Base-by-base conservation (phyloP, 2,797 vertebrate species). In the Manis pentadactyla region DNA sequence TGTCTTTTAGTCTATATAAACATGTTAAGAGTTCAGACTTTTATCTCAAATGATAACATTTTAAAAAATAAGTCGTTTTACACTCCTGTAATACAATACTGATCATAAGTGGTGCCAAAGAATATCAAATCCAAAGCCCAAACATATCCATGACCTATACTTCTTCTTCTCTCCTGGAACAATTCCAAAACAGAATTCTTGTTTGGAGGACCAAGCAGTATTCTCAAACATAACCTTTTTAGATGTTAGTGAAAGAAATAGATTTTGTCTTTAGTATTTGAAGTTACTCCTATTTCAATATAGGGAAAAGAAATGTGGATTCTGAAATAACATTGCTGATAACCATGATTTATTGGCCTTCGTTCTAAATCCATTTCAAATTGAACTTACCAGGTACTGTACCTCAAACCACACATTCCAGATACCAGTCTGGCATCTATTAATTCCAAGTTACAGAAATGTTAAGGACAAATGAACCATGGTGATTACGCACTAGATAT, bases 111-210 rank as follows among this genome's bases (percentile, higher is more conserved):
- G 15, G 64, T 85, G 79, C 49, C 61, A 85, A 96, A 71, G 0
- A 73, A 89, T 69, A 93, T 93, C 13, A 97, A 94, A 90, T 78
- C 31, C 2, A 61, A 85, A 81, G 17, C 6, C 14, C 15, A 77
- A 83, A 42, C 34, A 34, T 27, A 64, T n/a, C 10, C 4, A 49
- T 61, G 34, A 74, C 4, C 18, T 85, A n/a, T 55, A 93, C 74
- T 88, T 87, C 39, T 85, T 89, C 57, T 93, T 89, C 15, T 75
- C 34, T 75, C 8, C 10, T 61, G 8, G 2, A 68, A 27, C 15
- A 87, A 66, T 87, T 89, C 29, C 15, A 90, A 95, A 81, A 94
- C 3, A 83, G 12, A 87, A 90, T 75, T 95, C 19, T 89, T 87
- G 4, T 64, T 89, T 90, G 51, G 93, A 87, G 55, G 21, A 90